Conservation (phyloP, 2,888 invertebrate species). For the Ichneumoninae sp. region DNA sequence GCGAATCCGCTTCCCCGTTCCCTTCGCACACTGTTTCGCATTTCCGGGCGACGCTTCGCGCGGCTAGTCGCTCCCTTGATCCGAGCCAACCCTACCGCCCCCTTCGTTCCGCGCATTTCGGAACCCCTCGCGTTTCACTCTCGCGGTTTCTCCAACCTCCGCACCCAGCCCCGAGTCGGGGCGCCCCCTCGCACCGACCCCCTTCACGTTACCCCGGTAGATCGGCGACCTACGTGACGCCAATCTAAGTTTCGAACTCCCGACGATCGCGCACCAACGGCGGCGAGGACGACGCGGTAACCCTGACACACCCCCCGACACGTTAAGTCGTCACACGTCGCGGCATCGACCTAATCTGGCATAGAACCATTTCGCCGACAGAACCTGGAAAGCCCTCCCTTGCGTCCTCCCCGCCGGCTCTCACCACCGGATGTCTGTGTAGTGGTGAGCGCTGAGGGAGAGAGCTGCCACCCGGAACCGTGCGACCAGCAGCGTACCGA, state of each 20-base stretch:
- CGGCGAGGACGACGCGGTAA: neutral
- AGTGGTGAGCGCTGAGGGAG: constrained; percentile 3
- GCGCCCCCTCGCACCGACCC: constrained; percentile 33
- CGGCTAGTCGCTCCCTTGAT: constrained; percentile 3
- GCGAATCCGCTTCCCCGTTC: constrained; percentile 42
- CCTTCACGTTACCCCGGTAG: constrained; percentile 42
- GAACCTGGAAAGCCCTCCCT: constrained; percentile 36
- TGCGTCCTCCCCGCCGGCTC: neutral
- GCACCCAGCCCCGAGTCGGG: constrained; percentile 43
- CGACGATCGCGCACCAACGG: constrained; percentile 57
- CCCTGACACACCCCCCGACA: constrained; percentile 52
- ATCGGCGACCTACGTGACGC: constrained; percentile 77
- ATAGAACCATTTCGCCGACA: constrained; percentile 69
- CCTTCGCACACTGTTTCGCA: constrained; percentile 32
- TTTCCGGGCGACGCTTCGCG: constrained; percentile 2
- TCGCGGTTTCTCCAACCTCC: constrained; percentile 59
- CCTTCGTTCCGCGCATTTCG: constrained; percentile 38
- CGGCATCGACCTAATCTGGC: constrained; percentile 74
- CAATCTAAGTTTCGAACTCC: constrained; percentile 80
- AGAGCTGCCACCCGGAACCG: neutral
- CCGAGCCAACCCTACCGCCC: neutral
- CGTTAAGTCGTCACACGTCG: constrained; percentile 74
- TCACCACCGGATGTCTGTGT: neutral
- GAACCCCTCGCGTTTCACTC: constrained; percentile 50
- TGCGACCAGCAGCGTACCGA: constrained; percentile 1